Percentiles rank a stretch among this genome's conserved stretches.
Conservation (phyloP, 2,888 invertebrate genomes). For the Hyalella azteca region DNA sequence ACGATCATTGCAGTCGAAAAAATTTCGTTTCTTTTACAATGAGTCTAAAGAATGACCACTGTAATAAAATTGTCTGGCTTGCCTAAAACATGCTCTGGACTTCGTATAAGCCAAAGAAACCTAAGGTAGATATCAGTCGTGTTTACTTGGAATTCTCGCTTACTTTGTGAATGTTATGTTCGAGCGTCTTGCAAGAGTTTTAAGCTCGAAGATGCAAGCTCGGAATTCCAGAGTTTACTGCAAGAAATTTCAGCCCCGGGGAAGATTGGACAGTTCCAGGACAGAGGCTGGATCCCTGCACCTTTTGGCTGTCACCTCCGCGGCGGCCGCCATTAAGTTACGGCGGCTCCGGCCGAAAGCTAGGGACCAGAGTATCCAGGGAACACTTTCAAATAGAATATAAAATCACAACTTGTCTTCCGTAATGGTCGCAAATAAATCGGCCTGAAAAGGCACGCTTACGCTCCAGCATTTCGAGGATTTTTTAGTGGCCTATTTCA, state of each 20-base stretch:
- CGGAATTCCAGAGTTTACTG: constrained; percentile 3
- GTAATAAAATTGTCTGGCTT: too few species aligned
- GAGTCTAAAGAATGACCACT: too few species aligned
- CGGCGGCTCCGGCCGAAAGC: constrained; percentile 18
- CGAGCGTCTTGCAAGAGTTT: background rate
- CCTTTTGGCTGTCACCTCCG: constrained; percentile 17
- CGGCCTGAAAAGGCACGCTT: constrained; percentile 28
- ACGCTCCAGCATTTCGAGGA: constrained; percentile 16
- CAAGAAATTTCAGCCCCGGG: background rate
- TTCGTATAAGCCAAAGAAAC: too few species aligned
- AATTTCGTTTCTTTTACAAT: too few species aligned
- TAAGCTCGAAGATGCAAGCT: background rate
- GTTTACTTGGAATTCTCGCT: too few species aligned
- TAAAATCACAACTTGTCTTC: constrained; percentile 36
- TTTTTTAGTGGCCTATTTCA: constrained; percentile 6
- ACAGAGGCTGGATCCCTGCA: constrained; percentile 3
- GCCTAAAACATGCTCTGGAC: too few species aligned
- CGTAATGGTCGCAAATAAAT: constrained; percentile 30
- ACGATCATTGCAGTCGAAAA: too few species aligned
- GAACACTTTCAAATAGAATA: constrained; percentile 34
- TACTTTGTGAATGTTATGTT: background rate
- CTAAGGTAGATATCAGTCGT: too few species aligned
- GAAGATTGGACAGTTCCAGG: constrained; percentile 20
- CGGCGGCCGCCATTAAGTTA: constrained; percentile 16
- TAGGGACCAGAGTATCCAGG: background rate